A percentile compares a stretch with the other conserved stretches of the same genome.
Conservation (phyloP, 2,888 invertebrate species). For the Leptopilina drosophilae region DNA sequence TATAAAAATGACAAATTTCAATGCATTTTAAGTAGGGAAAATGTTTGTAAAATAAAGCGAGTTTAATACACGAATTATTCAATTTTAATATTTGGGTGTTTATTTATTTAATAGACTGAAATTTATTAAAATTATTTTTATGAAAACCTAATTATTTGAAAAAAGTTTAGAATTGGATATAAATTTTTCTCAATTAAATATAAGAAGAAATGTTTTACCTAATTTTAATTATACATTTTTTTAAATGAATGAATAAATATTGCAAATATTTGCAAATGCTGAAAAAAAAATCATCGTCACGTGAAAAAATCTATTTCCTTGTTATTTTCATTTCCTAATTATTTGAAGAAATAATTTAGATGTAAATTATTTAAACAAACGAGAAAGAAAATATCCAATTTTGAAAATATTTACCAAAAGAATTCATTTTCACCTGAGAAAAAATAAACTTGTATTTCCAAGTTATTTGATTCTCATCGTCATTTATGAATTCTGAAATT, state of each 20-base stretch:
- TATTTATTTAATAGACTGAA: background rate
- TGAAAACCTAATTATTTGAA: no score
- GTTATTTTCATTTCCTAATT: no score
- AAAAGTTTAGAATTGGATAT: background rate
- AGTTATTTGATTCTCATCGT: background rate
- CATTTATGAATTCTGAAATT: background rate
- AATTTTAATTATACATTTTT: no score
- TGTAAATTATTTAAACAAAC: no score
- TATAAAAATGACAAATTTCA: conserved; percentile 16
- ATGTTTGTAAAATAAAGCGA: conserved; percentile 36
- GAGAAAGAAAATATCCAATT: background rate
- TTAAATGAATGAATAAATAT: no score
- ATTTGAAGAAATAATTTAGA: no score
- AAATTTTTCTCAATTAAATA: no score
- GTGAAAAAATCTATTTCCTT: no score
- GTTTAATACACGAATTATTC: conserved; percentile 22
- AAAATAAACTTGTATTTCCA: background rate
- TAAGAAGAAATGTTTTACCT: no score
- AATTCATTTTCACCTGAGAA: background rate
- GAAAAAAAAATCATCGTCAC: no score
- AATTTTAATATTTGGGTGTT: background rate
- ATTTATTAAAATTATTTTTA: no score
- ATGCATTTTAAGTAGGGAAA: background rate
- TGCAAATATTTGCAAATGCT: no score
- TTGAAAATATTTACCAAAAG: background rate